A percentile compares a stretch with the other conserved stretches of the same genome.
Conservation (phyloP, 2,113 vertebrate species). For the Cavia aperea region DNA sequence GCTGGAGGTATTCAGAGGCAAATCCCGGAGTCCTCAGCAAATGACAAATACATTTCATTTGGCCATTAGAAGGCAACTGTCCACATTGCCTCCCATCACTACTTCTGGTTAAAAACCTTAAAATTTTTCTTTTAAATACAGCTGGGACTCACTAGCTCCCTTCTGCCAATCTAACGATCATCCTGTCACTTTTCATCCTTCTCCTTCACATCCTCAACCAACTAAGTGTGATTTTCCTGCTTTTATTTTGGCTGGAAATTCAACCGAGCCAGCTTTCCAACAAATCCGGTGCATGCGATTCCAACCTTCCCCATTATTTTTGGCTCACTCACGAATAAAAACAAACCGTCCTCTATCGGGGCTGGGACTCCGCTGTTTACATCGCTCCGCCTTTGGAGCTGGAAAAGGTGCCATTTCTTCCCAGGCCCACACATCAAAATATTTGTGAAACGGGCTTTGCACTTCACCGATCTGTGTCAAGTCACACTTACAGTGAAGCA, state of each 20-base stretch:
- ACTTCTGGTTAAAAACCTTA: constrained; percentile 62
- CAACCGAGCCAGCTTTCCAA: constrained; percentile 40
- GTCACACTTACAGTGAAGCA: not conserved
- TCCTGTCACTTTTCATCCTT: constrained; percentile 43
- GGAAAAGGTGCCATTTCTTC: constrained; percentile 45
- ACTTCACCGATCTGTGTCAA: constrained; percentile 31
- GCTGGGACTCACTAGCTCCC: constrained; percentile 66
- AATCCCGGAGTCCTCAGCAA: constrained; percentile 66
- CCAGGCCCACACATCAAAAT: constrained; percentile 39
- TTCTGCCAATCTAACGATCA: constrained; percentile 54
- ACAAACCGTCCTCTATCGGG: constrained; percentile 38
- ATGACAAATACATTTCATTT: constrained; percentile 71
- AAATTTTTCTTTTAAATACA: constrained; percentile 69
- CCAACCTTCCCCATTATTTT: constrained; percentile 35
- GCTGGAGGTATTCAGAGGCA: constrained; percentile 67
- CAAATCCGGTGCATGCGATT: not conserved
- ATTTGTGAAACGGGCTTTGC: constrained; percentile 32
- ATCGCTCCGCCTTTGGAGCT: constrained; percentile 38
- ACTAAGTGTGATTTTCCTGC: constrained; percentile 41
- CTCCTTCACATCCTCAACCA: constrained; percentile 37
- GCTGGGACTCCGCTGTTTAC: constrained; percentile 46
- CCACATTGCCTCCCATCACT: constrained; percentile 62
- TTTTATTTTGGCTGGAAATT: constrained; percentile 53
- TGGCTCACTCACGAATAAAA: constrained; percentile 55
- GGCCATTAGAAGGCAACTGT: constrained; percentile 66